Evolutionary conservation across 2,113 vertebrate species (phyloP).

Genomic region (Tichodroma muraria): DNA sequence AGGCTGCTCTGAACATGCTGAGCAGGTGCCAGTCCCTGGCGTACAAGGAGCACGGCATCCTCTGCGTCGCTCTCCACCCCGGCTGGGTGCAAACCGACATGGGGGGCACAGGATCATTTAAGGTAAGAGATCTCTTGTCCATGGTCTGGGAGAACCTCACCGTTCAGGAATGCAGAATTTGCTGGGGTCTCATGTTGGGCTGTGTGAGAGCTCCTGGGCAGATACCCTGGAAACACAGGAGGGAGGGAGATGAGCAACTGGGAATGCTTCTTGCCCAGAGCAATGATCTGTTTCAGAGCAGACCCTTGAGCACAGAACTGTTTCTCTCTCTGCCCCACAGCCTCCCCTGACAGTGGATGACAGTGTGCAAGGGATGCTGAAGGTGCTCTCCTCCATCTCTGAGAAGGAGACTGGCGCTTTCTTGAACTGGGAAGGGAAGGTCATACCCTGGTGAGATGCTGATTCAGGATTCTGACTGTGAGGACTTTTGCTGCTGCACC

Average conservation of each 20-base stretch:
- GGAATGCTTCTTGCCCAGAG: neutral
- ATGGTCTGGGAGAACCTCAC: neutral
- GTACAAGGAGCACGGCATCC: neutral
- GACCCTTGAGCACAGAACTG: neutral
- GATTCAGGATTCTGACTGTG: neutral
- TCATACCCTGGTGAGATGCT: constrained; percentile 21
- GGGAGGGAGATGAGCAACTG: neutral
- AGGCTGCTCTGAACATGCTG: constrained; percentile 45
- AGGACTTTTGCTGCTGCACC: neutral
- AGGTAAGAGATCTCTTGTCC: neutral
- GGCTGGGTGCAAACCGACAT: constrained; percentile 21
- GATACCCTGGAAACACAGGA: neutral
- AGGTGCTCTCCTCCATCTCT: constrained; percentile 16
- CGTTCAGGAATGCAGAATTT: neutral
- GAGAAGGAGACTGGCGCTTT: constrained; percentile 45
- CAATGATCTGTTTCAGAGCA: neutral
- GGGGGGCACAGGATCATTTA: rapidly evolving
- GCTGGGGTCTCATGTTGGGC: neutral
- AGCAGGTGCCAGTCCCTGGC: neutral
- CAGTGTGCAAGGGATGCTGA: constrained; percentile 42
- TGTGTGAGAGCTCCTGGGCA: neutral
- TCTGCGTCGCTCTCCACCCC: neutral
- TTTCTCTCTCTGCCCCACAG: neutral
- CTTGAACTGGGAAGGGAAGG: constrained; percentile 54
- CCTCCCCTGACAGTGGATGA: neutral